Percentiles rank a stretch among this genome's conserved stretches.
Evolutionary conservation across 1,140 invertebrate genomes (phyloP).

Genomic region (Nixonia krombeini): DNA sequence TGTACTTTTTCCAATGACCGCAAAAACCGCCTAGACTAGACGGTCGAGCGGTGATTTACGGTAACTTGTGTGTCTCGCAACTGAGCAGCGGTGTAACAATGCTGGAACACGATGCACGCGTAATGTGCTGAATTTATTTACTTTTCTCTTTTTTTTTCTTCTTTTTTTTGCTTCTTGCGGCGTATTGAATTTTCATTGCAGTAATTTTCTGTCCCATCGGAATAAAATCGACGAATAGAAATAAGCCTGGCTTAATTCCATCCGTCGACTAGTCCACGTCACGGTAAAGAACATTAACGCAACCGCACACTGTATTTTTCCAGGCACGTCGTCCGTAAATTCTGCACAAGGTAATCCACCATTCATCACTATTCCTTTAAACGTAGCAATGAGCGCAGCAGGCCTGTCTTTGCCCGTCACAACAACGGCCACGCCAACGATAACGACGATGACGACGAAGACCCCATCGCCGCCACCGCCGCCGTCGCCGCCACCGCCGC

Average conservation of each 20-base stretch:
- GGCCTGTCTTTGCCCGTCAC: conserved; percentile 62
- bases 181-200: conserved; percentile 25
- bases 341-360: conserved; percentile 62
- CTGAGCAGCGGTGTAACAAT: conserved; percentile 25
- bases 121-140: not conserved
- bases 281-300: conserved; percentile 17
- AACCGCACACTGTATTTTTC: conserved; percentile 46
- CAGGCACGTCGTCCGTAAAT: conserved; percentile 56
- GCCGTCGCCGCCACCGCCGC: no score
- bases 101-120: conserved; percentile 11
- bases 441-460: no score
- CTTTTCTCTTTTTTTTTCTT: not conserved
- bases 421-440: conserved; percentile 61
- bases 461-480: no score
- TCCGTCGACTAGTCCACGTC: no score
- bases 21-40: conserved; percentile 11
- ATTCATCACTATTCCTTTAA: conserved; percentile 68
- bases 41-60: conserved; percentile 2
- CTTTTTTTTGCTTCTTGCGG: not conserved
- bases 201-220: conserved; percentile 7
- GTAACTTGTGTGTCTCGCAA: conserved; percentile 24
- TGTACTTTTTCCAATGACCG: not conserved
- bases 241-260: no score
- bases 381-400: conserved; percentile 65
- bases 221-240: conserved; percentile 13